Evolutionary conservation across 2,888 invertebrate species (phyloP), one percentile per base, ranked within the genome.

Genomic region (Neoitamus cyanurus): DNA sequence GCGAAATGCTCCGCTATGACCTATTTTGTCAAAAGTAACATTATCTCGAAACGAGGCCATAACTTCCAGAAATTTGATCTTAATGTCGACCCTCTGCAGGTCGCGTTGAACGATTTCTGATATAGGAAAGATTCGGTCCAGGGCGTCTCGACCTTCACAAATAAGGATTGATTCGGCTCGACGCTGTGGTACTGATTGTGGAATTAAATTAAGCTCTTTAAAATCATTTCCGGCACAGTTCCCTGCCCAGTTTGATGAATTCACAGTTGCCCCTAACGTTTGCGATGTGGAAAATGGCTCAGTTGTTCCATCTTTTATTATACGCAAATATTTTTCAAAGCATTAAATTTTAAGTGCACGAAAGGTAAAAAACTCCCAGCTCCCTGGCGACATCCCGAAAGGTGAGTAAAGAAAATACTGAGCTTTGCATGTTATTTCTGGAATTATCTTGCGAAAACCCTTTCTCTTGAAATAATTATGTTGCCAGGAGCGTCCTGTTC

Each of bases 51-150:
- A 78, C 48, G 78, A 31, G 31, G 58, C 58, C 30, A 48, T 78
- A 78, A 78, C 78, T 58, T 78, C 58, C 46, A 46, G 78, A 78
- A 48, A 78, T 78, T 78, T 78, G 78, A 78, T 48, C 78, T 78
- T 46, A 48, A 78, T 78, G 78, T 58, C 48, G 78, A 78, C 78
- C 78, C 48, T 78, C 48, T 25, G 25, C 6, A 78, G 78, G 6
- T 78, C 58, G 30, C 70, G 25, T 6, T 70, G 70, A 70, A 70
- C 30, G 70, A 25, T 30, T 70, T 70, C 25, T 70, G 70, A 70
- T 70, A 70, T 25, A 30, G 31, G 30, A 70, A n/a, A n/a, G 30
- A 70, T 70, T 70, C 5, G 70, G n/a, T 70, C 7, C 58, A 58
- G 58, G 58, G 15, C 58, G 58, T 25, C 20, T 58, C 20, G 58